A percentile compares a stretch with the other conserved stretches of the same genome.
phyloP scores from a whole-genome alignment of 1,140 invertebrate genomes.

The Drosophila arawakana region DNA sequence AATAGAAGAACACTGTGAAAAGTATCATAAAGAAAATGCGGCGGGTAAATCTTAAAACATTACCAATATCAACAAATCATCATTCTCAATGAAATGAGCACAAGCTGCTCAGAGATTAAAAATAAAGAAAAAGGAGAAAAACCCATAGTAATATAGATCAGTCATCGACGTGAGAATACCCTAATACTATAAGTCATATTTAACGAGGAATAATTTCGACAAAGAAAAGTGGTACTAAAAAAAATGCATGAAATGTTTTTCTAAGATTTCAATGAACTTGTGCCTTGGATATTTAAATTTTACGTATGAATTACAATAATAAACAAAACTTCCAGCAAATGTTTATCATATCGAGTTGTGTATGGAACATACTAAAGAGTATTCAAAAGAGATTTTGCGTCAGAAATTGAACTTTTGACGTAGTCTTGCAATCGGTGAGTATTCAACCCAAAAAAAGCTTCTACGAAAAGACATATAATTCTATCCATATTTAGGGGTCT shows the following conservation, averaged over 20 bases:
- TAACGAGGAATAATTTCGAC: no score
- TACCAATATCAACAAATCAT: slow-evolving; percentile 77
- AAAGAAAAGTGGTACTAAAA: no score
- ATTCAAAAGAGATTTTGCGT: slow-evolving; percentile 15
- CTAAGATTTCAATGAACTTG: neutral
- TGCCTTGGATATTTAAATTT: neutral
- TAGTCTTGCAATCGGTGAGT: slow-evolving; percentile 12
- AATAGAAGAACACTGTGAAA: slow-evolving; percentile 51
- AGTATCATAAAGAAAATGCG: slow-evolving; percentile 70
- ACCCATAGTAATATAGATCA: neutral
- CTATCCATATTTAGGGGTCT: neutral
- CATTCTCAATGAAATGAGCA: slow-evolving; percentile 75
- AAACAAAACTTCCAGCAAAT: no score
- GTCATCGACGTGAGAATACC: slow-evolving; percentile 10
- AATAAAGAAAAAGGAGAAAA: slow-evolving; percentile 58
- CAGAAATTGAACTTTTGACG: slow-evolving; percentile 39
- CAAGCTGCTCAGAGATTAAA: slow-evolving; percentile 65
- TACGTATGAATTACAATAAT: no score
- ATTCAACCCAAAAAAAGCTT: slow-evolving; percentile 54
- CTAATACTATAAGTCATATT: neutral
- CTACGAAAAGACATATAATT: slow-evolving; percentile 11
- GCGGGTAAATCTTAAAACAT: slow-evolving; percentile 60
- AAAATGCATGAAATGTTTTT: no score
- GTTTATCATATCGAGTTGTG: neutral
- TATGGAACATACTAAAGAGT: slow-evolving; percentile 12